These are phyloP conservation scores for Latrodectus hesperus DNA, from an alignment of 2,888 invertebrate genomes.

Conservation along the genomic window DNA sequence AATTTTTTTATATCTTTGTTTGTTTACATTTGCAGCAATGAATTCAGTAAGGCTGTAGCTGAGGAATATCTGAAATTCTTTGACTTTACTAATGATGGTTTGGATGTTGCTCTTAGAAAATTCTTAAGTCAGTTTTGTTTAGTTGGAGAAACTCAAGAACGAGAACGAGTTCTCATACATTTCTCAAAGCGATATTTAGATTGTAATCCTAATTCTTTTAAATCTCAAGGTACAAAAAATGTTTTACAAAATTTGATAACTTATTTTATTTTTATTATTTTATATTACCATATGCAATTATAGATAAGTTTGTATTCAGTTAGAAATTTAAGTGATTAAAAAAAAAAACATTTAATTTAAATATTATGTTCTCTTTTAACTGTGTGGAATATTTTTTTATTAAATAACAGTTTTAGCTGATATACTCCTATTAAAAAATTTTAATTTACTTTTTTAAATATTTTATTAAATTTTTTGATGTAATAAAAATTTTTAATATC, in stretches of 20 bases:
- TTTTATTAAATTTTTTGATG: too few relatives aligned
- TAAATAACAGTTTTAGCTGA: too few relatives aligned
- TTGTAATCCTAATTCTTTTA: slow-evolving; percentile 95
- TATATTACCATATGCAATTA: not conserved
- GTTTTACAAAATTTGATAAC: not conserved
- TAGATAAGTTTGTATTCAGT: not conserved
- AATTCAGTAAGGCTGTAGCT: slow-evolving; percentile 95
- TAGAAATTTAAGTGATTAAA: too few relatives aligned
- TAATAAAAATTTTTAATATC: too few relatives aligned
- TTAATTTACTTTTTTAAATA: too few relatives aligned
- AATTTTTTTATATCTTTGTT: slow-evolving; percentile 69
- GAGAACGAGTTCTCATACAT: slow-evolving; percentile 96
- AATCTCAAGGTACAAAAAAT: slow-evolving; percentile 86
- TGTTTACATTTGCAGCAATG: slow-evolving; percentile 84
- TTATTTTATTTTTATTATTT: not conserved
- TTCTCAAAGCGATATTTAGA: slow-evolving; percentile 96
- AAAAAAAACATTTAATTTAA: too few relatives aligned
- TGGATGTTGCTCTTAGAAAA: slow-evolving; percentile 93
- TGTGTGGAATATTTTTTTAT: too few relatives aligned
- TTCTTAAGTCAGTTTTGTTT: slow-evolving; percentile 95
- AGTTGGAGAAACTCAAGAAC: slow-evolving; percentile 97
- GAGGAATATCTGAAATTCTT: slow-evolving; percentile 98
- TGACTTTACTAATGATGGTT: slow-evolving; percentile 88
- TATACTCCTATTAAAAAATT: too few relatives aligned
- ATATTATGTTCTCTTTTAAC: too few relatives aligned